Evolutionary conservation across 2,113 vertebrate genomes (phyloP).

Genomic region (Lynx canadensis): DNA sequence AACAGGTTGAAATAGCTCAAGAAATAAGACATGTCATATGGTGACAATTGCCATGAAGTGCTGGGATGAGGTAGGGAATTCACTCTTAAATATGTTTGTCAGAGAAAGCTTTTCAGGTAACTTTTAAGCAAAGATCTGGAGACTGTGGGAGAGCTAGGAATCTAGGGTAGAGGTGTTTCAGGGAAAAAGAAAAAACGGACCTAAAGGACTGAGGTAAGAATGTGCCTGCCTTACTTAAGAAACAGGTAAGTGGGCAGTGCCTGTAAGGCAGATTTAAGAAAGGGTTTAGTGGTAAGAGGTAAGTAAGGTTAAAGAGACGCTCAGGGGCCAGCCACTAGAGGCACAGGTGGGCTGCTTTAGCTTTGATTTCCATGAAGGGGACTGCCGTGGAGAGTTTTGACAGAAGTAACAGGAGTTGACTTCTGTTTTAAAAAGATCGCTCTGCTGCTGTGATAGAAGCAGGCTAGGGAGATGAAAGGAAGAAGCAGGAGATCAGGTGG

Average conservation of each 20-base stretch:
- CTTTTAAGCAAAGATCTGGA: not conserved
- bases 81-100: not conserved
- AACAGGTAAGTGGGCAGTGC: not conserved
- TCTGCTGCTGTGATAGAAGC: not conserved
- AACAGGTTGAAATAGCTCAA: not conserved
- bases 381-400: not conserved
- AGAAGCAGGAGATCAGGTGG: not conserved
- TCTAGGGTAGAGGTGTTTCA: not conserved
- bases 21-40: not conserved
- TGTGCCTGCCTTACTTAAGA: too few relatives aligned
- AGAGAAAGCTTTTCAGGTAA: not conserved
- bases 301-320: not conserved
- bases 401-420: not conserved
- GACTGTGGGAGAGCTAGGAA: not conserved
- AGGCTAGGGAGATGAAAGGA: not conserved
- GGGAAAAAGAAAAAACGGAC: not conserved
- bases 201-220: not conserved
- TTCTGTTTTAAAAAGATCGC: not conserved
- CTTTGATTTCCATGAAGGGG: not conserved
- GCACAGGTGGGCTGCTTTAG: accelerated
- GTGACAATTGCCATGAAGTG: not conserved
- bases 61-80: not conserved
- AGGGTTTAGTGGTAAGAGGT: not conserved
- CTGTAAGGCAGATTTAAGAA: not conserved
- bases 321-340: not conserved